Evolutionary conservation across 2,888 invertebrate species (phyloP), one percentile per base, ranked within the genome.

Genomic region (Acheta domesticus): DNA sequence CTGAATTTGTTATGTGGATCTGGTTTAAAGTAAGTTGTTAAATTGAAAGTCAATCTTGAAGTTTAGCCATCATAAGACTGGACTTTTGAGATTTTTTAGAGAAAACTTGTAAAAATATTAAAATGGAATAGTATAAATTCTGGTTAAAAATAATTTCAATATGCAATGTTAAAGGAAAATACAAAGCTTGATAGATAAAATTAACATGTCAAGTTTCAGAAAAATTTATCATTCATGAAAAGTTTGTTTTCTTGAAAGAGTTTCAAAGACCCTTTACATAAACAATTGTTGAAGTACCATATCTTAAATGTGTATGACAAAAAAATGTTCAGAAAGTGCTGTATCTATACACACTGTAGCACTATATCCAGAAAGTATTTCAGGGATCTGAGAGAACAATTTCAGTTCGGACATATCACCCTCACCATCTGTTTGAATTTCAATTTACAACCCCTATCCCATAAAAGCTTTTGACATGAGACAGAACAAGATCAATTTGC

Each of bases 1-100:
- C 86, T 95, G 48, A 95, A 94, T 85, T 92, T 94, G 93, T 86
- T 95, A 3, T 96, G 95, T 87, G 95, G 94, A 62, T 95, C 94
- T 79, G 95, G 95, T 12, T 86, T 95, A 62, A 93, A 93, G 93
- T 93, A 87, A 85, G 88, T 86, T n/a, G 21, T 21, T 19, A n/a
- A 48, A 49, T 20, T 12, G 14, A 75, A 23, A n/a, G 36, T 36
- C 14, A 12, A 19, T 36, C 0, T 16, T 12, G 20, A 50, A 14
- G 4, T 73, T 73, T 14, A n/a, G 2, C 8, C 36, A 36, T 36
- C 36, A 36, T 36, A 16, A 20, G 82, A 81, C 20, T 78, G 12
- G 79, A 74, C 23, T 75, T 73, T 79, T 75, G 49, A 49, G 48
- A 75, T 62, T 23, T 36, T 48, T 75, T 79, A 48, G 48, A 20